Evolutionary conservation across 2,888 invertebrate genomes (phyloP), one percentile per base, ranked within the genome.

Genomic region (Leucophenga montana): DNA sequence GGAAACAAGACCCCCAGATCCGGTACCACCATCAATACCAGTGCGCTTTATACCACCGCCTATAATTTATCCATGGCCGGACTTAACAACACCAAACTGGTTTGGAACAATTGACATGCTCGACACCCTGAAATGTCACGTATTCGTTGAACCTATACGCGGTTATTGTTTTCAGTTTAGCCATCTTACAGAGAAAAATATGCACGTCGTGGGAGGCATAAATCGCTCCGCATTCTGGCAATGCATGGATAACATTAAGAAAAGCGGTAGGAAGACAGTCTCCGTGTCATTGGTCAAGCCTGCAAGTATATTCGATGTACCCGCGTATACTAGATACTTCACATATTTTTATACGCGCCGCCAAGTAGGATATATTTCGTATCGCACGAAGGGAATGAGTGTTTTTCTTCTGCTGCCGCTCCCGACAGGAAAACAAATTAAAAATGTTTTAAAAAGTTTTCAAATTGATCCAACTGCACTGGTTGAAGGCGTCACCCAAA

Each of bases 131-230:
- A 44, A 39, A 44, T 44, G 39, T 20, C 16, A 16, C 5, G 16
- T 61, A 39, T 3, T 13, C 11, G 11, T 61, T 16, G 61, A 61
- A 39, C 61, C 61, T 8, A 39, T 61, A 39, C 20, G 18, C 11
- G 61, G 61, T 0, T 39, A 61, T 11, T 61, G 3, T 20, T 61
- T 18, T 18, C 61, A 61, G 14, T 61, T 61, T 20, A 61, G 11
- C 9, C 61, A 61, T 9, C 61, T 61, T 2, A 61, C 5, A 9
- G 13, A 61, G 18, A 16, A 20, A 3, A 11, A 61, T 44, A 9
- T 61, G 1, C 31, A 61, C 18, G 16, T 61, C n/a, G 39, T 33
- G 9, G 39, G 39, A 6, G 61, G 61, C 61, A 61, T 44, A 16
- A 44, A 39, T 11, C 61, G 44, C 11, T 18, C 8, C 9, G 44